Evolutionary conservation across 2,797 vertebrate species (phyloP).

Genomic region (Poeciliopsis turneri): DNA sequence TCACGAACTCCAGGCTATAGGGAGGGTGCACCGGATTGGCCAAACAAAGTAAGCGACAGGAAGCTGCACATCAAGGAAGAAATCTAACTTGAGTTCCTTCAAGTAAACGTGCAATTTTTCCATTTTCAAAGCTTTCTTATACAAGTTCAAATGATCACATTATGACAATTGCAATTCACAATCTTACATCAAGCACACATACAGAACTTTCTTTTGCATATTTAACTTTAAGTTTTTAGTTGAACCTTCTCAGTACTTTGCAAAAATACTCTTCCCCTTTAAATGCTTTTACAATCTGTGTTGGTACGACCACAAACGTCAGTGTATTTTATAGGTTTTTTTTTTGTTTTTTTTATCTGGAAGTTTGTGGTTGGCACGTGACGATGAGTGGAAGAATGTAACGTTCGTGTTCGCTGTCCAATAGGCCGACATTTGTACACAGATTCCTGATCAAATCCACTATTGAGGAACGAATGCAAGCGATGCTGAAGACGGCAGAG

Average conservation of each 20-base stretch:
- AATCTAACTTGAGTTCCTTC: neutral
- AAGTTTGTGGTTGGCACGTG: neutral
- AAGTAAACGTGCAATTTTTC: neutral
- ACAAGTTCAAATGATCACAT: neutral
- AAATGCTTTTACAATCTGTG: neutral
- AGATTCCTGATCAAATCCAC: constrained; percentile 98
- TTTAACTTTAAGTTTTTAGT: neutral
- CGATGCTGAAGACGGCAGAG: constrained; percentile 95
- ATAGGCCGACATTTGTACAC: constrained; percentile 95
- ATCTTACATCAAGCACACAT: neutral
- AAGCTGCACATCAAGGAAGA: neutral
- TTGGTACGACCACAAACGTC: neutral
- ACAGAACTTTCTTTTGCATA: neutral
- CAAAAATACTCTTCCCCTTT: neutral
- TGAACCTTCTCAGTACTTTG: neutral
- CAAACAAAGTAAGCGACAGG: constrained; percentile 89
- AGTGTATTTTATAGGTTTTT: neutral
- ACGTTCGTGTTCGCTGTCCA: constrained; percentile 9
- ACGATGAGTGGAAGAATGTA: neutral
- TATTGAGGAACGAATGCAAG: constrained; percentile 98
- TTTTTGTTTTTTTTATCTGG: neutral
- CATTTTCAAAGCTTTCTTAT: neutral
- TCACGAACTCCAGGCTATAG: constrained; percentile 97
- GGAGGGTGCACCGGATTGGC: constrained; percentile 96
- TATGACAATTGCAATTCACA: neutral